phyloP scores from a whole-genome alignment of 2,888 invertebrate genomes.

The Noctua janthe region DNA sequence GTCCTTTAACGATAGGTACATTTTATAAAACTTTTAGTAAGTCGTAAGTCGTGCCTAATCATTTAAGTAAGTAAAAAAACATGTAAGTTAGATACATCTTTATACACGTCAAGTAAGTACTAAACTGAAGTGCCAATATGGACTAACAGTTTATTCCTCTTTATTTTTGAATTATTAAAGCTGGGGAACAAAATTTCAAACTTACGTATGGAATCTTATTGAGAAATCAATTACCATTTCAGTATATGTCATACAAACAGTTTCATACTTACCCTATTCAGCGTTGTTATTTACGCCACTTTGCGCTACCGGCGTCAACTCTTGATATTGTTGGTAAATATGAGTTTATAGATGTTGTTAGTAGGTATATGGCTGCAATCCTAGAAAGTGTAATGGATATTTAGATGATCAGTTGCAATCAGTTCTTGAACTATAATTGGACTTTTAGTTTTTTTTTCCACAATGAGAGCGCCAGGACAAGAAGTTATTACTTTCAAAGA shows the following conservation, averaged over 20 bases:
- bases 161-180: neutral
- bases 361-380: neutral
- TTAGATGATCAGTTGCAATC: neutral
- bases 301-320: neutral
- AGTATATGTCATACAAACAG: neutral
- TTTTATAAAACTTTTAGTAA: neutral
- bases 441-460: too few species aligned
- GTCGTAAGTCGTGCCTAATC: neutral
- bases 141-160: neutral
- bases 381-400: neutral
- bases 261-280: neutral
- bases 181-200: neutral
- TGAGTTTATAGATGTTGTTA: neutral
- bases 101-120: neutral
- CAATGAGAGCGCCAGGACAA: neutral
- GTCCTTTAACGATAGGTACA: neutral
- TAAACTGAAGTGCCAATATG: neutral
- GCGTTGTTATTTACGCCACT: constrained; percentile 1
- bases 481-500: too few species aligned
- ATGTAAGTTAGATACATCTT: too few species aligned
- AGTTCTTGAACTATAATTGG: neutral
- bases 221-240: neutral
- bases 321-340: constrained; percentile 35
- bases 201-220: neutral
- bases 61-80: neutral